Evolutionary conservation across 2,888 invertebrate genomes (phyloP), one percentile per base, ranked within the genome.

Genomic region (Drosophila lutescens): DNA sequence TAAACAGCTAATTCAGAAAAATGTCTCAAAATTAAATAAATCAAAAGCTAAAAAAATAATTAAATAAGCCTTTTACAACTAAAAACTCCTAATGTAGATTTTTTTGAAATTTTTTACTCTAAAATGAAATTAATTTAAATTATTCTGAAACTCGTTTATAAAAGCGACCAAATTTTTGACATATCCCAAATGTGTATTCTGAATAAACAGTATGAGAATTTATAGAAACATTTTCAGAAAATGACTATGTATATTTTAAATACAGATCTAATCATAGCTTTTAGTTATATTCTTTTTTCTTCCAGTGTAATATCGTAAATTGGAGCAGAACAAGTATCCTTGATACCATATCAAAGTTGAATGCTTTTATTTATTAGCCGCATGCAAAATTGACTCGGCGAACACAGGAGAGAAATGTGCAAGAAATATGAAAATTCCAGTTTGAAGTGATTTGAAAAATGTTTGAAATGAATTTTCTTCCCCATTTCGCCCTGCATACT

Each of bases 401-500:
- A 17, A 34, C 20, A 23, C 44, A 36, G 32, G 32, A n/a, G 13
- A n/a, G 23, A 44, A 61, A 47, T 15, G 20, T 38, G 61, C 17
- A 9, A 12, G n/a, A 36, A 7, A 41, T 32, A 61, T 62, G 41
- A 41, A 49, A 62, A 41, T 49, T 47, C 38, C 34, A 17, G 7
- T 13, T 46, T 26, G 44, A 20, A 34, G 54, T 38, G 51, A 69
- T 60, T 60, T 60, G 71, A 70, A 53, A 59, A 74, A 60, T 53
- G 40, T 56, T 58, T 43, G 54, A 70, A 54, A 34, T 68, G 26
- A 40, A 40, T 59, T 44, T 57, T 49, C 57, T 15, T 38, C 26
- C 5, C 23, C 40, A 32, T 53, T 58, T 74, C 49, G 30, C 61
- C 69, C 53, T 76, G 88, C 83, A 68, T 74, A 71, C 71, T 85